Conservation (phyloP, 2,888 invertebrate genomes). For the Sphaerophoria taeniata region DNA sequence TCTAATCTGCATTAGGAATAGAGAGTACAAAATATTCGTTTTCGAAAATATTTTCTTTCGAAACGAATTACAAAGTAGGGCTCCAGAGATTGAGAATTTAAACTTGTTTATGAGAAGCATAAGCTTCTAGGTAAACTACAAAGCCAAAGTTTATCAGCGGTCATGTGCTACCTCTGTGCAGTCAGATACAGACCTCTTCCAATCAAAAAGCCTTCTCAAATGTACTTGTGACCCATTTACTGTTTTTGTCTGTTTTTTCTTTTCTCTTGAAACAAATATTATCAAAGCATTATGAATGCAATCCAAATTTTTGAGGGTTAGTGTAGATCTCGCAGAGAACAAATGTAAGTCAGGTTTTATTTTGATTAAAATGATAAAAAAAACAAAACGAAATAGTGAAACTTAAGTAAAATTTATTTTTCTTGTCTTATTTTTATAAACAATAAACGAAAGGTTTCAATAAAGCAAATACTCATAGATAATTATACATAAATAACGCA, state of each 20-base stretch:
- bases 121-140: no score
- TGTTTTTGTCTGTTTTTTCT: slow-evolving; percentile 33
- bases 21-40: no score
- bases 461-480: slow-evolving; percentile 64
- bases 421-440: slow-evolving; percentile 29
- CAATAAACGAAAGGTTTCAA: slow-evolving; percentile 47
- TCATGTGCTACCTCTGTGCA: no score
- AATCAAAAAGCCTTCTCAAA: no score
- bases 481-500: slow-evolving; percentile 60
- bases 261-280: slow-evolving; percentile 49
- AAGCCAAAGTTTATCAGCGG: no score
- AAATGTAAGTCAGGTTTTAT: slow-evolving; percentile 42
- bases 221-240: slow-evolving; percentile 62
- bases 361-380: slow-evolving; percentile 30
- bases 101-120: no score
- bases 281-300: slow-evolving; percentile 73
- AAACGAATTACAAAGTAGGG: no score
- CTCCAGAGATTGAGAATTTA: no score
- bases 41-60: no score
- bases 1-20: no score
- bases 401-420: slow-evolving; percentile 39
- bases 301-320: slow-evolving; percentile 66
- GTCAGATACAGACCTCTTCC: no score
- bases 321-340: slow-evolving; percentile 70
- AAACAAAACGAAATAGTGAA: background rate